Base-by-base conservation (phyloP, 2,797 vertebrate species). In the Xyrichtys novacula region DNA sequence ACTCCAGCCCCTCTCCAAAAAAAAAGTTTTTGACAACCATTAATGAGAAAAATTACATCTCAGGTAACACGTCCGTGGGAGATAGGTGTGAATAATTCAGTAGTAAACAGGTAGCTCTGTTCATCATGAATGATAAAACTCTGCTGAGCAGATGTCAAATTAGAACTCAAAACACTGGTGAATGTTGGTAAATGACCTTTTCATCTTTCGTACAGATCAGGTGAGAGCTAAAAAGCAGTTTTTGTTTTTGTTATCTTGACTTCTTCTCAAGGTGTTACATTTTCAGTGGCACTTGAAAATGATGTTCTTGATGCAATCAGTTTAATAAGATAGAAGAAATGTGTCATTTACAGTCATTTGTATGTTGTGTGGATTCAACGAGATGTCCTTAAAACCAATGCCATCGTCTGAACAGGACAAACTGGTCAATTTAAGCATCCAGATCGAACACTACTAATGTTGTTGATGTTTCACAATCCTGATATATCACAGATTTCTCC, bases 51-150 rank as follows among this genome's bases (percentile, higher is more conserved):
- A 22, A 26, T n/a, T n/a, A n/a, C 32, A 36, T 34, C 10, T 60
- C 16, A 71, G 22, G 23, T 47, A 3, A 32, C 47, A 29, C n/a
- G 47, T 7, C 61, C 23, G 23, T 36, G 50, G 31, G 64, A 32
- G 25, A 61, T 55, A 20, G 34, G 2, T 44, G 34, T 81, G 14
- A 81, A 85, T 85, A 42, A 85, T 84, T 65, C 3, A 85, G 29
- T 3, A 47, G 64, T 3, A 26, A 23, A 54, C 22, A 59, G 46
- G 68, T 66, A 46, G 38, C 62, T 63, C 17, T 63, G 58, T 64
- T 69, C 55, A 54, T 69, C 50, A 81, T 87, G 63, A 76, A 81
- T 67, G 49, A 68, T 64, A 52, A 60, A 70, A 60, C 22, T 44
- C 25, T 34, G 60, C 26, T 36, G 34, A 82, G 40, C 83, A 86